Evolutionary conservation across 2,797 vertebrate genomes (phyloP).

Genomic region (Poeciliopsis turneri): DNA sequence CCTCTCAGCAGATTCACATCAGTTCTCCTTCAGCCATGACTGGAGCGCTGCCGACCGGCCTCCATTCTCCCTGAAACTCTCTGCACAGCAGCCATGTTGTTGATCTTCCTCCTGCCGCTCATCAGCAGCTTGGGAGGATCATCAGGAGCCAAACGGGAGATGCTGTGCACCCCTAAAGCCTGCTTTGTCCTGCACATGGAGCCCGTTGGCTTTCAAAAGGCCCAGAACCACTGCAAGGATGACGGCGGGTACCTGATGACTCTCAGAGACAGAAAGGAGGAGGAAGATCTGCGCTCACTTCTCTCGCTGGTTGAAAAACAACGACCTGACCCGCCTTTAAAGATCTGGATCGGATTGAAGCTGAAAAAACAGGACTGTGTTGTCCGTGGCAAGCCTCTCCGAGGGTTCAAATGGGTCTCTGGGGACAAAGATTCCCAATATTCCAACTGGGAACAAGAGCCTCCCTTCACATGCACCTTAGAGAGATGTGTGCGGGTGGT

Average conservation of each 20-base stretch:
- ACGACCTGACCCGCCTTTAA: background rate
- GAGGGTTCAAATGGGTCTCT: constrained; percentile 77
- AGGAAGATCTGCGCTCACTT: constrained; percentile 50
- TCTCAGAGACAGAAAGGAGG: constrained; percentile 62
- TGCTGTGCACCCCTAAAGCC: constrained; percentile 62
- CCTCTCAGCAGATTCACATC: constrained; percentile 34
- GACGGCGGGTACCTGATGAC: constrained; percentile 79
- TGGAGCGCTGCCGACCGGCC: constrained; percentile 28
- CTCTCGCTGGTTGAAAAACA: constrained; percentile 37
- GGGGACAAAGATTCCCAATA: constrained; percentile 58
- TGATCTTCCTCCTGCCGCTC: constrained; percentile 63
- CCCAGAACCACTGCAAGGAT: constrained; percentile 52
- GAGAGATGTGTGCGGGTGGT: constrained; percentile 72
- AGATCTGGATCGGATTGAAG: constrained; percentile 79
- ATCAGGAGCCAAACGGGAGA: constrained; percentile 37
- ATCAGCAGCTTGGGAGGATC: constrained; percentile 20
- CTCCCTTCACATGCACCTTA: constrained; percentile 68
- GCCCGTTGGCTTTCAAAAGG: constrained; percentile 47
- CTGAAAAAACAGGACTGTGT: constrained; percentile 60
- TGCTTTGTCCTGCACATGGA: constrained; percentile 74
- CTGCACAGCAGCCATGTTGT: constrained; percentile 58
- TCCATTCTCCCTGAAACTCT: constrained; percentile 18
- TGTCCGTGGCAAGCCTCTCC: constrained; percentile 24
- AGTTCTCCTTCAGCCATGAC: constrained; percentile 43
- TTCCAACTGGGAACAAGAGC: constrained; percentile 77